Percentiles rank a stretch among this genome's conserved stretches.
These are phyloP conservation scores for Exephanes ischioxanthus DNA, from an alignment of 2,888 invertebrate genomes.

Conservation along the genomic window DNA sequence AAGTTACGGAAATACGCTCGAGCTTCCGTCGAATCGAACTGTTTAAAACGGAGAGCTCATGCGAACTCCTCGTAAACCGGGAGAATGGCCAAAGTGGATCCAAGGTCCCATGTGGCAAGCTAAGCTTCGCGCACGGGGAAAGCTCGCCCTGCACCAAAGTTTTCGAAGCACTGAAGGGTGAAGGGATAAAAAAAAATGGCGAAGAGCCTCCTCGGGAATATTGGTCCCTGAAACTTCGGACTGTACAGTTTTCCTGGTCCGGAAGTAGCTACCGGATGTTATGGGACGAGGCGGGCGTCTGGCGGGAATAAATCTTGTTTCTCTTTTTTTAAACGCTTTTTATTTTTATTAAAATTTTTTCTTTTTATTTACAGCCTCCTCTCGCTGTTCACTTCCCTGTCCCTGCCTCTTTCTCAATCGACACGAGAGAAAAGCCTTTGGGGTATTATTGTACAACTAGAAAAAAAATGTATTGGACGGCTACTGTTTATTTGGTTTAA, in stretches of 20 bases:
- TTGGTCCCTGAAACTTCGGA: background rate
- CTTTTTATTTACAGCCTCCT: background rate
- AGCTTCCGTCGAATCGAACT: background rate
- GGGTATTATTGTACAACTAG: background rate
- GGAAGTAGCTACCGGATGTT: slow-evolving; percentile 12
- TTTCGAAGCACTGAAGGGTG: background rate
- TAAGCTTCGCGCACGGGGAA: background rate
- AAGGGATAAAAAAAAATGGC: slow-evolving; percentile 7
- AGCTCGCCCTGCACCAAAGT: slow-evolving; percentile 1
- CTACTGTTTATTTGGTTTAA: no score
- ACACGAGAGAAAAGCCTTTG: background rate
- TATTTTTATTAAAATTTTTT: background rate
- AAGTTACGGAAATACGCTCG: slow-evolving; percentile 15
- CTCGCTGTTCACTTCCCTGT: background rate
- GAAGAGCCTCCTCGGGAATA: background rate
- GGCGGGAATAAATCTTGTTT: slow-evolving; percentile 21
- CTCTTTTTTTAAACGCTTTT: background rate
- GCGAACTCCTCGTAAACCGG: background rate
- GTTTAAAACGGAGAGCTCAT: slow-evolving; percentile 1
- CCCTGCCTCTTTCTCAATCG: background rate
- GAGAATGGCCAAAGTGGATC: background rate
- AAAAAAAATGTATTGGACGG: no score
- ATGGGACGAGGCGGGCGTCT: slow-evolving; percentile 22
- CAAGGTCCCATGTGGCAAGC: background rate
- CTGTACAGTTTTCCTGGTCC: slow-evolving; percentile 17